phyloP scores from a whole-genome alignment of 2,797 vertebrate genomes.

The Peromyscus melanophrys region DNA sequence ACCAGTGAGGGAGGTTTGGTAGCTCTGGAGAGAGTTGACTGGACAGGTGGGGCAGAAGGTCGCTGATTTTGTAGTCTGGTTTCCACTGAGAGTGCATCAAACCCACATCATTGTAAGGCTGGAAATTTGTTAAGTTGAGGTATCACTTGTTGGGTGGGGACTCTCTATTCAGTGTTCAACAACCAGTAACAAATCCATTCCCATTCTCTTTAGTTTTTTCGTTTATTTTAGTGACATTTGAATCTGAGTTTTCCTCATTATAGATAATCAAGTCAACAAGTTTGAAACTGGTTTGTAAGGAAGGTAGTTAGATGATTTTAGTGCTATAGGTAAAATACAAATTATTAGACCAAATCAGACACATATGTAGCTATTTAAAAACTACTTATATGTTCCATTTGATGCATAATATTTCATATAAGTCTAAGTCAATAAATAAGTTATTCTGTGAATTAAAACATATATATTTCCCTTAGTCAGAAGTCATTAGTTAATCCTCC shows the following conservation, averaged over 20 bases:
- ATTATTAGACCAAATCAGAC: background rate
- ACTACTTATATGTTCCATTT: background rate
- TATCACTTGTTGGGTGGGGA: too few species aligned
- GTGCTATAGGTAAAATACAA: background rate
- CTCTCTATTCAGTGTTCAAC: background rate
- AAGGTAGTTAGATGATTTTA: background rate
- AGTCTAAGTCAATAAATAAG: background rate
- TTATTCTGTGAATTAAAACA: background rate
- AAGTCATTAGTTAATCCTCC: background rate
- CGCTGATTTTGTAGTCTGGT: background rate
- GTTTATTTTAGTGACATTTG: background rate
- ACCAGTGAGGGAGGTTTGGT: background rate
- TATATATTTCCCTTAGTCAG: background rate
- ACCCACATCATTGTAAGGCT: background rate
- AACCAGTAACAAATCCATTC: background rate
- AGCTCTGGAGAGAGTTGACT: background rate
- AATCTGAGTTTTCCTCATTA: background rate
- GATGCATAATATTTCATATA: background rate
- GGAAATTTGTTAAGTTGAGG: background rate
- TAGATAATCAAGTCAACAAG: background rate
- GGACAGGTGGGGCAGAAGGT: background rate
- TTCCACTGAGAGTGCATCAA: background rate
- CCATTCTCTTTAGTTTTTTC: background rate
- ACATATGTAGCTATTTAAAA: background rate
- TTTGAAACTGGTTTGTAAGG: background rate